Percentiles rank a stretch among this genome's conserved stretches.
phyloP scores from a whole-genome alignment of 2,113 vertebrate genomes.

The Guaruba guarouba region DNA sequence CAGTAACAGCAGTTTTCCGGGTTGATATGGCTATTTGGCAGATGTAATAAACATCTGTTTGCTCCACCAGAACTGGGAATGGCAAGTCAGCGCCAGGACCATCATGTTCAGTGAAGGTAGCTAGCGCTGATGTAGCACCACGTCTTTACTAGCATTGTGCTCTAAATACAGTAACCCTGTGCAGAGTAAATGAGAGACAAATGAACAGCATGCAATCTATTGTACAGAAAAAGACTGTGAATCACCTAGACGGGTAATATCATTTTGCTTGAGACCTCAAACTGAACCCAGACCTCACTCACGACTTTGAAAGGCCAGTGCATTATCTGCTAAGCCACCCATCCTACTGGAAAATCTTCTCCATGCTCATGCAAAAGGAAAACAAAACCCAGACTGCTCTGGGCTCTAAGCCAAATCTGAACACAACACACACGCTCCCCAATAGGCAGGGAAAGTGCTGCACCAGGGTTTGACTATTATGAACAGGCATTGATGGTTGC shows the following conservation, averaged over 20 bases:
- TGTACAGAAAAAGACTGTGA: background rate
- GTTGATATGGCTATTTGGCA: background rate
- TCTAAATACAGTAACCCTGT: background rate
- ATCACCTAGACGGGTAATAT: background rate
- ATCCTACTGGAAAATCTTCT: constrained; percentile 54
- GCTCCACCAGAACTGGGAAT: background rate
- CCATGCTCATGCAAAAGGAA: constrained; percentile 22
- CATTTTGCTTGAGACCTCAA: constrained; percentile 6
- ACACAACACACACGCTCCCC: background rate
- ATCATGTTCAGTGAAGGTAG: background rate
- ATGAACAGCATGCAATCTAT: background rate
- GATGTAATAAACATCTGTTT: background rate
- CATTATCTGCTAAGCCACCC: constrained; percentile 44
- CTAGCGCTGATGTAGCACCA: background rate
- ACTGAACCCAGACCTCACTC: constrained; percentile 36
- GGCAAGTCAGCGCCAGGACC: background rate
- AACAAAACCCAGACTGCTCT: constrained; percentile 44
- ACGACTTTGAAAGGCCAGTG: constrained; percentile 11
- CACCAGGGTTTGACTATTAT: background rate
- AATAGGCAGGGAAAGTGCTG: background rate
- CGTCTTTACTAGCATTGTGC: background rate
- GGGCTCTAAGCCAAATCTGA: constrained; percentile 47
- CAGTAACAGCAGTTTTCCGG: background rate
- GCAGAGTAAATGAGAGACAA: background rate
- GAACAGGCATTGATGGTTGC: background rate